phyloP scores from a whole-genome alignment of 2,113 vertebrate genomes.

The Cromileptes altivelis region DNA sequence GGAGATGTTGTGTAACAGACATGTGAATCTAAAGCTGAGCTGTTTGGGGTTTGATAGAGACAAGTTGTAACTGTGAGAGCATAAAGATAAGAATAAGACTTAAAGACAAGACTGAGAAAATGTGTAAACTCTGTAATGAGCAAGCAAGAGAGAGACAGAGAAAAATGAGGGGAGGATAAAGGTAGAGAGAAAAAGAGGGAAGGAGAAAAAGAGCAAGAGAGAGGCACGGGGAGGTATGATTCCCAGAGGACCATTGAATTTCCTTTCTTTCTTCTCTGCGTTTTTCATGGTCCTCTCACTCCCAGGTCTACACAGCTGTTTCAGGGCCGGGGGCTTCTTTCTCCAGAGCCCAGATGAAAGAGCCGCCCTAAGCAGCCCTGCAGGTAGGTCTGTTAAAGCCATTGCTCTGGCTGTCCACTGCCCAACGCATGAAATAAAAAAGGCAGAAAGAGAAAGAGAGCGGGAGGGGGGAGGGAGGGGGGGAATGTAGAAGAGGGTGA shows the following conservation, averaged over 20 bases:
- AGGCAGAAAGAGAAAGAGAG: slow-evolving; percentile 33
- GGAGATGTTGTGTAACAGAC: not conserved
- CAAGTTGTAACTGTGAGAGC: slow-evolving; percentile 5
- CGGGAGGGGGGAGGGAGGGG: slow-evolving; percentile 21
- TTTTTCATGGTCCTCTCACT: slow-evolving; percentile 82
- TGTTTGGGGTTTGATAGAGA: slow-evolving; percentile 2
- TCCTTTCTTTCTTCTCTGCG: slow-evolving; percentile 79
- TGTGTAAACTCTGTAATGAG: not conserved
- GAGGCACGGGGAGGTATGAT: slow-evolving; percentile 57
- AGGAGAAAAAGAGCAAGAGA: slow-evolving; percentile 43
- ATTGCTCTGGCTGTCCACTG: slow-evolving; percentile 80
- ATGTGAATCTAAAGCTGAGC: slow-evolving; percentile 3
- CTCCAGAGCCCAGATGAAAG: slow-evolving; percentile 87
- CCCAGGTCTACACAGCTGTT: slow-evolving; percentile 86
- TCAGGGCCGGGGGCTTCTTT: slow-evolving; percentile 83
- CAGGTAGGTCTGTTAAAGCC: slow-evolving; percentile 88
- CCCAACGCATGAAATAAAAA: slow-evolving; percentile 72
- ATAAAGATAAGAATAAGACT: not conserved
- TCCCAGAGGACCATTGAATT: slow-evolving; percentile 83
- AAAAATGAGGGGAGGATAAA: slow-evolving; percentile 24
- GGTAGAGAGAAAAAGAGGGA: slow-evolving; percentile 38
- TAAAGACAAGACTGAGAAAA: not conserved
- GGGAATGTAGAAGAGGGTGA: slow-evolving; percentile 18
- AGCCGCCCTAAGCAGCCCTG: slow-evolving; percentile 83
- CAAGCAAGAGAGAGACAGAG: slow-evolving; percentile 35